These are phyloP conservation scores for Speoplatyrhinus poulsoni DNA, from an alignment of 2,113 vertebrate genomes.

Conservation along the genomic window DNA sequence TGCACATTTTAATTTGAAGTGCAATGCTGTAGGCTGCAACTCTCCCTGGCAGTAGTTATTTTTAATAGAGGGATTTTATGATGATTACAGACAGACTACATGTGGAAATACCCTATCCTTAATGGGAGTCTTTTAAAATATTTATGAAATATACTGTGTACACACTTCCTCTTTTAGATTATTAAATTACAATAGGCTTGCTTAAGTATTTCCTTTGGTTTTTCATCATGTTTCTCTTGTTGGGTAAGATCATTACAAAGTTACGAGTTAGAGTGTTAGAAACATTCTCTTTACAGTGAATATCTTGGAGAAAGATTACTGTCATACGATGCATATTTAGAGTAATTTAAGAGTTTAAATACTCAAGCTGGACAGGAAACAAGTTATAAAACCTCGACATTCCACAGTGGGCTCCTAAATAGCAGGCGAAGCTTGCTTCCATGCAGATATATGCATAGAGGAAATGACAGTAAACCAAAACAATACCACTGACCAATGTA, in stretches of 20 bases:
- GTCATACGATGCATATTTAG: too few relatives aligned
- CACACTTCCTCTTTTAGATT: background rate
- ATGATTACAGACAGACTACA: too few relatives aligned
- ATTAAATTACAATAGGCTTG: slow-evolving; percentile 23
- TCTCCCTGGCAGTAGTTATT: too few relatives aligned
- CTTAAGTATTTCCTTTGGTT: slow-evolving; percentile 24
- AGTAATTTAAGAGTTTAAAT: slow-evolving; percentile 9
- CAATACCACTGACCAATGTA: slow-evolving; percentile 11
- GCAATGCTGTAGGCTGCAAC: too few relatives aligned
- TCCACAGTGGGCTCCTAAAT: slow-evolving; percentile 42
- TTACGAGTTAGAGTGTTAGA: slow-evolving; percentile 18
- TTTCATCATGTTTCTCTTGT: slow-evolving; percentile 1
- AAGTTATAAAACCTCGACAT: slow-evolving; percentile 59
- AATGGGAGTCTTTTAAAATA: slow-evolving; percentile 1
- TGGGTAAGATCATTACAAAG: slow-evolving; percentile 30
- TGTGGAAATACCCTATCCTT: too few relatives aligned
- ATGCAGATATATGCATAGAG: background rate
- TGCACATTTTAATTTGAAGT: too few relatives aligned
- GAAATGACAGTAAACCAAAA: slow-evolving; percentile 18
- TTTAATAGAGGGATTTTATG: too few relatives aligned
- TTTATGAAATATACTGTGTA: slow-evolving; percentile 9
- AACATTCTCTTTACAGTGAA: slow-evolving; percentile 3
- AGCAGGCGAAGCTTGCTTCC: slow-evolving; percentile 25
- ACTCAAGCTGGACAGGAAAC: slow-evolving; percentile 29
- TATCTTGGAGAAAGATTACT: too few relatives aligned